phyloP scores from a whole-genome alignment of 64 coral and sea anemone genomes.

The Anthopleura sola region DNA sequence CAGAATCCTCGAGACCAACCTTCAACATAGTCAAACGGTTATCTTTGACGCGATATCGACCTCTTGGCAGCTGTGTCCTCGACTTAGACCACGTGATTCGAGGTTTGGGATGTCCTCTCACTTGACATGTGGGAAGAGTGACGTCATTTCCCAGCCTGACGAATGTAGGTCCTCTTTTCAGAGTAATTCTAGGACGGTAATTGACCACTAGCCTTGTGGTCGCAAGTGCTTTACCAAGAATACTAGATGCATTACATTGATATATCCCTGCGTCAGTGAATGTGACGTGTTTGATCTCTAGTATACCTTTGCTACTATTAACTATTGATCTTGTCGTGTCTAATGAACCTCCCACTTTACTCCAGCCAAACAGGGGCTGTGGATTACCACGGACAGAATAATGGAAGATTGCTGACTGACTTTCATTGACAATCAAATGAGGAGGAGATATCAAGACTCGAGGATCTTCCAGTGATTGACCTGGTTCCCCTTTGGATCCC shows the following conservation, averaged over 20 bases:
- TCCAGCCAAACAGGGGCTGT: conserved; percentile 23
- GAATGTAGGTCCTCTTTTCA: conserved; percentile 27
- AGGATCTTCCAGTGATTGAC: conserved; percentile 19
- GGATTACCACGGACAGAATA: conserved; percentile 33
- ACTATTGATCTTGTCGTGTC: not conserved
- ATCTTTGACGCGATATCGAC: not conserved
- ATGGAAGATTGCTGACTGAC: conserved; percentile 19
- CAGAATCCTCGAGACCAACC: not conserved
- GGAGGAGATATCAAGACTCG: conserved; percentile 25
- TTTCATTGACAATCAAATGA: conserved; percentile 33
- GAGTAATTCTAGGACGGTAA: conserved; percentile 10
- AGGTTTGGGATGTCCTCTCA: conserved; percentile 48
- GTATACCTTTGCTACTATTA: conserved; percentile 4
- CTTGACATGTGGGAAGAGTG: conserved; percentile 45
- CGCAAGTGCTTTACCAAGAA: conserved; percentile 30
- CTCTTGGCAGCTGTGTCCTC: conserved; percentile 8
- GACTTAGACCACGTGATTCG: conserved; percentile 48
- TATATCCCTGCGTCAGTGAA: conserved; percentile 33
- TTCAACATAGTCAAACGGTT: not conserved
- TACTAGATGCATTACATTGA: conserved; percentile 28
- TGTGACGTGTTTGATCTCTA: conserved; percentile 20
- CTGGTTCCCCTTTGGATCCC: not conserved
- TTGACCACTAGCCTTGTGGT: conserved; percentile 9
- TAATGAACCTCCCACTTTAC: conserved; percentile 23
- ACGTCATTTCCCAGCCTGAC: not conserved